Evolutionary conservation across 2,113 vertebrate species (phyloP).

Genomic region (Beaufortia kweichowensis): DNA sequence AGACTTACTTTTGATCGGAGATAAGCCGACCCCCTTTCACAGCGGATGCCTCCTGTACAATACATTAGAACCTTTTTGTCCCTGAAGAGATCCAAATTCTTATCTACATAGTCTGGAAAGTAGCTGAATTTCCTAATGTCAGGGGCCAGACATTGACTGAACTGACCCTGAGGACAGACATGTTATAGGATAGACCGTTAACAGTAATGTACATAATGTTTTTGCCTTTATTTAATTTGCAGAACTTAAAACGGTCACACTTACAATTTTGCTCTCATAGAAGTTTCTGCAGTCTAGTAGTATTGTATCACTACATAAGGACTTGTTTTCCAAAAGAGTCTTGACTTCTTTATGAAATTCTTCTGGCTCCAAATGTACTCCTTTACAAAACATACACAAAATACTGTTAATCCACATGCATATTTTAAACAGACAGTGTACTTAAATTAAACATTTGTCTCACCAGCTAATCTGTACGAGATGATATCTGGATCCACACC

Average conservation of each 20-base stretch:
- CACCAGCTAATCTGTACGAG: conserved; percentile 89
- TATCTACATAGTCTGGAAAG: conserved; percentile 91
- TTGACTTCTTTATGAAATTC: conserved; percentile 92
- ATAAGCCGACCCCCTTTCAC: conserved; percentile 93
- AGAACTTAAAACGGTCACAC: conserved; percentile 50
- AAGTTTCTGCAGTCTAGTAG: conserved; percentile 96
- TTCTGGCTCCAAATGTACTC: conserved; percentile 85
- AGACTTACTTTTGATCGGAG: conserved; percentile 85
- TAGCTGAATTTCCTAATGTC: conserved; percentile 99
- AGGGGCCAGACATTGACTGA: conserved; percentile 88
- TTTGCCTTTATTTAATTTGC: background rate
- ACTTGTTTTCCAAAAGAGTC: conserved; percentile 74
- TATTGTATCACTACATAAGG: conserved; percentile 76
- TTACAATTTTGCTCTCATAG: conserved; percentile 98
- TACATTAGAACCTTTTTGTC: conserved; percentile 95
- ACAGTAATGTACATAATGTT: background rate
- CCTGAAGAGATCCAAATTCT: conserved; percentile 88
- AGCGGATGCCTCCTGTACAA: conserved; percentile 96
- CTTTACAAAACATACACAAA: conserved; percentile 61
- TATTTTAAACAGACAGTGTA: background rate
- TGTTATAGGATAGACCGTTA: background rate
- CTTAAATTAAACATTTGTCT: too few species aligned
- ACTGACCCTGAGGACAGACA: conserved; percentile 79
- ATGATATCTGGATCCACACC: conserved; percentile 85
- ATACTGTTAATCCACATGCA: background rate